Conservation (phyloP, 2,797 vertebrate species). For the Gymnodraco acuticeps region DNA sequence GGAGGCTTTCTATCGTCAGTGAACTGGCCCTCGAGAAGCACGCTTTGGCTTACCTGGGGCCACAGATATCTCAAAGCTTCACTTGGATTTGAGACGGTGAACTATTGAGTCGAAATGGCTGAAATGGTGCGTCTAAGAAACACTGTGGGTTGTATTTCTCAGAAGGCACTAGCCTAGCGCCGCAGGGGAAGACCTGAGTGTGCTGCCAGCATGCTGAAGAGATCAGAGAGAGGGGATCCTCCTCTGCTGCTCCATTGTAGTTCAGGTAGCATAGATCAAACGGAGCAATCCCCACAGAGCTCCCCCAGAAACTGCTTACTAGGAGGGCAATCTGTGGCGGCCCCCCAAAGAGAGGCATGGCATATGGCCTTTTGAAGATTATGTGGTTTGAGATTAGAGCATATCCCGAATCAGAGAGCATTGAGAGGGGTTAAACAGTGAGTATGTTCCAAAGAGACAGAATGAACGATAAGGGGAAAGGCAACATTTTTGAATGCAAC, state of each 20-base stretch:
- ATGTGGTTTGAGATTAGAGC: slow-evolving; percentile 75
- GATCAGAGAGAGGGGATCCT: slow-evolving; percentile 76
- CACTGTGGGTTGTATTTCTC: slow-evolving; percentile 67
- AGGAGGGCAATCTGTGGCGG: slow-evolving; percentile 76
- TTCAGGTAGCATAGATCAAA: slow-evolving; percentile 81
- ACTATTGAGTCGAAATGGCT: slow-evolving; percentile 61
- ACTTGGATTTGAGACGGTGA: slow-evolving; percentile 69
- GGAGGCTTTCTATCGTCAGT: slow-evolving; percentile 30
- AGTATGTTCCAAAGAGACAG: slow-evolving; percentile 45
- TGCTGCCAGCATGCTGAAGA: slow-evolving; percentile 62
- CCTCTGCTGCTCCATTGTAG: slow-evolving; percentile 75
- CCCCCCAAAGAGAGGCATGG: slow-evolving; percentile 69
- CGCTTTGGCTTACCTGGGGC: slow-evolving; percentile 45
- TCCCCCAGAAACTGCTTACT: slow-evolving; percentile 79
- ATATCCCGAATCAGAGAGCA: slow-evolving; percentile 59
- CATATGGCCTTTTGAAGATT: slow-evolving; percentile 85
- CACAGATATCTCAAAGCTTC: slow-evolving; percentile 60
- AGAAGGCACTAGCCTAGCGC: slow-evolving; percentile 65
- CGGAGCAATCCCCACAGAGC: slow-evolving; percentile 75
- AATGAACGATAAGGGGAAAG: slow-evolving; percentile 54
- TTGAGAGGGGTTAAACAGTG: slow-evolving; percentile 47
- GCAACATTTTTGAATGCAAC: slow-evolving; percentile 52
- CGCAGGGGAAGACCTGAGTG: slow-evolving; percentile 59
- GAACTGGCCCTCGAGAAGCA: slow-evolving; percentile 41
- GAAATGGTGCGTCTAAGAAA: slow-evolving; percentile 59